A percentile compares a stretch with the other conserved stretches of the same genome.
These are phyloP conservation scores for Tenthredo notha DNA, from an alignment of 2,888 invertebrate species.

Conservation along the genomic window DNA sequence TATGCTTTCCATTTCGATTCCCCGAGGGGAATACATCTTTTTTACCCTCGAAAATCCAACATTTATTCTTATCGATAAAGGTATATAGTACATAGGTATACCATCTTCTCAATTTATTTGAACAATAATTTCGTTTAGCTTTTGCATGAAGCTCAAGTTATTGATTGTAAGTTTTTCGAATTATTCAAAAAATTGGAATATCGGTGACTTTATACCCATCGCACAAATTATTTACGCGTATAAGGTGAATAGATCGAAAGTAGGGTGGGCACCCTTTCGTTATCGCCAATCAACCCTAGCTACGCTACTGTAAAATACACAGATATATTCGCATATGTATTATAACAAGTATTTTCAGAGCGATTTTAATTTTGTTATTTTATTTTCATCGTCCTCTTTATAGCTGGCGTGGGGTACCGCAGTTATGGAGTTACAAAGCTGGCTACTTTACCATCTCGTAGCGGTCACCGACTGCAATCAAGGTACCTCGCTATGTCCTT, in stretches of 20 bases:
- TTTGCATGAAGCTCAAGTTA: neutral
- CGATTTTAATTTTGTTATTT: neutral
- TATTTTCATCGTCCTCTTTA: conserved; percentile 56
- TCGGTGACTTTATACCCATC: neutral
- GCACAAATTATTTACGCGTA: neutral
- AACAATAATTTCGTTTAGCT: neutral
- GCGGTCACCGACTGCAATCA: conserved; percentile 77
- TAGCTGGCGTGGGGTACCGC: conserved; percentile 78
- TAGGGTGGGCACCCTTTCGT: neutral
- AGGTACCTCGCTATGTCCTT: conserved; percentile 66
- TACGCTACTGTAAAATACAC: conserved; percentile 1
- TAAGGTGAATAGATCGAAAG: neutral
- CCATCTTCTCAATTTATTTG: neutral
- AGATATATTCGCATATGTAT: neutral
- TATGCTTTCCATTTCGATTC: neutral
- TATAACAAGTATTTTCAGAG: neutral
- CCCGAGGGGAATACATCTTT: neutral
- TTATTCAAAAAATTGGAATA: neutral
- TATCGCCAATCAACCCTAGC: neutral
- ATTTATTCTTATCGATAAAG: neutral
- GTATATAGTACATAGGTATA: neutral
- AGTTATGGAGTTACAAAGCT: conserved; percentile 77
- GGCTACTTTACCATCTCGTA: conserved; percentile 77
- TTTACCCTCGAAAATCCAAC: neutral
- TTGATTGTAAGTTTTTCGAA: neutral